Conservation (phyloP, 2,888 invertebrate genomes). For the Copidosoma aretas region DNA sequence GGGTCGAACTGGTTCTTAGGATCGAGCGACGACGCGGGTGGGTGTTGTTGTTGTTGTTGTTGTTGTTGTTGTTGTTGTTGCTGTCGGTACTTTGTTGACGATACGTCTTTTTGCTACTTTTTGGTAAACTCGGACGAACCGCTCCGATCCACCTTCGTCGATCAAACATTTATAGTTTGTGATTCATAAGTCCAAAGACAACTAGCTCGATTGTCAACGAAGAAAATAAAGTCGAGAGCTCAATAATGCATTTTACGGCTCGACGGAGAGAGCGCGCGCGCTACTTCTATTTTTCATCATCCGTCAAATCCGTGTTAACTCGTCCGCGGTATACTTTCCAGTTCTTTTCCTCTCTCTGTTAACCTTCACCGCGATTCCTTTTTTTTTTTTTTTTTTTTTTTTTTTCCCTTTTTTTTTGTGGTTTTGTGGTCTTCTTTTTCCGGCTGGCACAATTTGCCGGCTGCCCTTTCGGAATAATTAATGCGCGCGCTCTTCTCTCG, state of each 20-base stretch:
- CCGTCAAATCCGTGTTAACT: not conserved
- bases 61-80: no score
- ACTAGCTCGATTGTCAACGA: no score
- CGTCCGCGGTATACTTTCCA: not conserved
- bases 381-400: not conserved
- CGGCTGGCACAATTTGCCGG: not conserved
- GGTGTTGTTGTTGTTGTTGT: no score
- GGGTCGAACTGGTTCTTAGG: no score
- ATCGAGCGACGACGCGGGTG: no score
- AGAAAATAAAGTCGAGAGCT: not conserved
- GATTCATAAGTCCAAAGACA: no score
- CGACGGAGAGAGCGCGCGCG: not conserved
- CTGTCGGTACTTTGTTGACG: no score
- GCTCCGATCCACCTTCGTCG: no score
- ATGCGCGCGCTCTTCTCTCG: not conserved
- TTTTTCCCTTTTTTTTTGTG: not conserved
- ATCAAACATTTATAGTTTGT: no score
- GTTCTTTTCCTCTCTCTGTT: not conserved
- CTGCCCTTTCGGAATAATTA: not conserved
- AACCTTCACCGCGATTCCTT: not conserved
- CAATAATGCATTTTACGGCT: not conserved
- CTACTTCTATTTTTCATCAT: not conserved
- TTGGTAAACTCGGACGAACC: no score
- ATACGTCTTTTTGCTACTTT: no score
- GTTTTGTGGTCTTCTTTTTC: no score